Conservation (phyloP, 2,113 vertebrate species). For the Azemiops feae region DNA sequence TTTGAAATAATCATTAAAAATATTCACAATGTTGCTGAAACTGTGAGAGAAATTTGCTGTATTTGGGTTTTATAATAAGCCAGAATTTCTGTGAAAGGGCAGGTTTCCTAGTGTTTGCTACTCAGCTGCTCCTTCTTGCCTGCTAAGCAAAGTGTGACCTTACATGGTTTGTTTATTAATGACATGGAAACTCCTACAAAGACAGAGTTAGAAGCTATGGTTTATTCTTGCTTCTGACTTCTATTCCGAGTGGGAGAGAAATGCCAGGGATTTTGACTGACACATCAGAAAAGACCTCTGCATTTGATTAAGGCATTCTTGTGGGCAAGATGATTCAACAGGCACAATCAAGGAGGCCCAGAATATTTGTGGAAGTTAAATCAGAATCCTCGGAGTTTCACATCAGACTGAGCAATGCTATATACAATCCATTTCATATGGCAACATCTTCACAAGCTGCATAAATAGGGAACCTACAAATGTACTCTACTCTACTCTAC, state of each 20-base stretch:
- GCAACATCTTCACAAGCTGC: background rate
- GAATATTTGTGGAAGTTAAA: background rate
- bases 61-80: background rate
- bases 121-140: background rate
- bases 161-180: background rate
- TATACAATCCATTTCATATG: background rate
- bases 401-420: background rate
- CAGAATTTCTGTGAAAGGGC: background rate
- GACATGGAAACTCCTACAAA: background rate
- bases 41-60: background rate
- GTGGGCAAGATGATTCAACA: background rate
- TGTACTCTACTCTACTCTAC: background rate
- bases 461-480: background rate
- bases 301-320: background rate
- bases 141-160: background rate
- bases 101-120: background rate
- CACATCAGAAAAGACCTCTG: background rate
- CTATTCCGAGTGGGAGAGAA: background rate
- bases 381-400: background rate
- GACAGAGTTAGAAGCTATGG: background rate
- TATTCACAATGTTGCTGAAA: background rate
- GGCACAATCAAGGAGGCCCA: background rate
- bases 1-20: background rate
- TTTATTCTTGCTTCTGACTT: background rate
- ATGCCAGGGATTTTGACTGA: background rate